These are phyloP conservation scores for Dolichoris vasculosae DNA, from an alignment of 1,140 invertebrate genomes.

Conservation along the genomic window DNA sequence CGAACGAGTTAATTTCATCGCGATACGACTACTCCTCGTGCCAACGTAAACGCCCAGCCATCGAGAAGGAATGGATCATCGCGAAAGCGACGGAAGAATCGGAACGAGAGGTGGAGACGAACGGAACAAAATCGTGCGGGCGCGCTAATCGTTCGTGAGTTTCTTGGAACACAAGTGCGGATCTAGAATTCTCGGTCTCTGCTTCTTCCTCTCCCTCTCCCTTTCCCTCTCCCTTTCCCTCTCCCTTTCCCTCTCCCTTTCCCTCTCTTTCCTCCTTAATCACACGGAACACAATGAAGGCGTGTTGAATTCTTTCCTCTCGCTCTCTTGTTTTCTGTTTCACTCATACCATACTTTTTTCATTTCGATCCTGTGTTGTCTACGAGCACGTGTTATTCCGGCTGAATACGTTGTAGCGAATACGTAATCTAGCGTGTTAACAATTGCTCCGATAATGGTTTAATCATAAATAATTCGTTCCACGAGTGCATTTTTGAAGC, in stretches of 20 bases:
- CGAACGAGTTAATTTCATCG: constrained; percentile 47
- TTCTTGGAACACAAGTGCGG: constrained; percentile 14
- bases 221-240: not conserved
- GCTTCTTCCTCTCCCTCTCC: not conserved
- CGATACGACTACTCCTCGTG: constrained; percentile 16
- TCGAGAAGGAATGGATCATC: not conserved
- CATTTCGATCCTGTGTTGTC: not conserved
- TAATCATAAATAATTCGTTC: not conserved
- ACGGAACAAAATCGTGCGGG: constrained; percentile 16
- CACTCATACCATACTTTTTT: not conserved
- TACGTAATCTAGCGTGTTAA: not conserved
- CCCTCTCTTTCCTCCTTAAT: not conserved
- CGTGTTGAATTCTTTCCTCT: not conserved
- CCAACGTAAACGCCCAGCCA: not conserved
- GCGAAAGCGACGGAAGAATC: not conserved
- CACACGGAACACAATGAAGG: not conserved
- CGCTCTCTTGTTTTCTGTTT: not conserved
- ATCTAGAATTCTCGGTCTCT: not conserved
- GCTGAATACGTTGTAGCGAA: not conserved
- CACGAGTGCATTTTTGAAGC: too few species aligned
- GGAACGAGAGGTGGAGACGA: not conserved
- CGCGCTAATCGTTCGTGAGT: constrained; percentile 31
- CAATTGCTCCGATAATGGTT: not conserved
- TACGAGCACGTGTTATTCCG: not conserved
- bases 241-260: not conserved